Base-by-base conservation (phyloP, 2,113 vertebrate species). In the Nipponia nippon region DNA sequence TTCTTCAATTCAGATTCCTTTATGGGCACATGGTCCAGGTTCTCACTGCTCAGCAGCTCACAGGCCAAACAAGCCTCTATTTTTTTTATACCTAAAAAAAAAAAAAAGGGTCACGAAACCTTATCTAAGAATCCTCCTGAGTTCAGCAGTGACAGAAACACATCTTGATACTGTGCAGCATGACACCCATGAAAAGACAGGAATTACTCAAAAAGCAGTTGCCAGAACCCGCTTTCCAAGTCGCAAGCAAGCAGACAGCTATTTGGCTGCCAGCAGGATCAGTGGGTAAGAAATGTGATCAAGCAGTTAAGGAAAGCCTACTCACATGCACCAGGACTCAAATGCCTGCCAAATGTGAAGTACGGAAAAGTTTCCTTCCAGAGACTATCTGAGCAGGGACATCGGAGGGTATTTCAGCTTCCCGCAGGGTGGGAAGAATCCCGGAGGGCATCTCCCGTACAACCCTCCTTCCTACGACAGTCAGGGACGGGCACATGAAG, bases 371-470 rank as follows among this genome's bases (percentile, higher is more conserved):
- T 29, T 49, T 91, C 52, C 50, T 70, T 56, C 63, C 32, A 16
- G 25, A 29, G 25, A 82, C 34, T 15, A 12, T 6, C 46, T 4
- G 25, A 82, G 49, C 32, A 44, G 78, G 13, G 29, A 53, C 32
- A 16, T 8, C 10, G 29, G 36, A 49, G 25, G 44, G 9, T 42
- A 17, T 36, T 61, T 56, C 55, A 47, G 34, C 46, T 40, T 71
- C 30, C 34, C 52, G 34, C 25, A 22, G 22, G 21, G 14, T 2
- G 16, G 55, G 34, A 22, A 16, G 20, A 36, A 58, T 9, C 55
- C 81, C 0, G 0, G 29, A 62, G 36, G 29, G 6, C 3, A 2
- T 11, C 75, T 85, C 44, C 72, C 29, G 8, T 7, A 38, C 6
- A 13, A 10, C 16, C 7, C 6, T 1, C 11, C 19, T 47, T 61